Conservation (phyloP, 2,888 invertebrate genomes). For the Lepidonotus clava region DNA sequence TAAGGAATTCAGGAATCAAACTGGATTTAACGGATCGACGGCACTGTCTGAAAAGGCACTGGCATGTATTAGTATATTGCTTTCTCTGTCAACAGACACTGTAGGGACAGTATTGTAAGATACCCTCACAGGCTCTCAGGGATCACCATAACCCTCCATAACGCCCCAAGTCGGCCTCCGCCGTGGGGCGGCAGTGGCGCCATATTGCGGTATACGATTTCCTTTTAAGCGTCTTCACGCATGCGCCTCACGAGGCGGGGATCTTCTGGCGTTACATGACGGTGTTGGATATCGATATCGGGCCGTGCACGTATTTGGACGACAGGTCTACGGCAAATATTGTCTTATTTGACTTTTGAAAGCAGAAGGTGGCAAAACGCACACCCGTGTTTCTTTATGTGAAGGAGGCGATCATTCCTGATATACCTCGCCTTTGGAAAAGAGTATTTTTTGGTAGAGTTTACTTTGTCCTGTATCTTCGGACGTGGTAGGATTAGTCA, state of each 20-base stretch:
- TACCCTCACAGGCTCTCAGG: not conserved
- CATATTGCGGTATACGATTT: not conserved
- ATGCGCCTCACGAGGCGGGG: not conserved
- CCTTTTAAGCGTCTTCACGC: too few species aligned
- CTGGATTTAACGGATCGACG: not conserved
- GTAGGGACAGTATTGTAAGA: not conserved
- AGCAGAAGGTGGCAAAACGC: slow-evolving; percentile 7
- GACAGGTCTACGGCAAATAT: slow-evolving; percentile 3
- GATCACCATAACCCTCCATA: not conserved
- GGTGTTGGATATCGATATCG: not conserved
- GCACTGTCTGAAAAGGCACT: not conserved
- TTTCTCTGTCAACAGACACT: not conserved
- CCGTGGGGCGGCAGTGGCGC: not conserved
- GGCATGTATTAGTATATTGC: not conserved
- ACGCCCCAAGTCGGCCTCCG: not conserved
- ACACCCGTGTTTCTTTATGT: not conserved
- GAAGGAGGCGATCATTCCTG: not conserved
- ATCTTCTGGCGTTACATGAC: not conserved
- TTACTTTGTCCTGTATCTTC: too few species aligned
- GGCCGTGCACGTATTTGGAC: not conserved
- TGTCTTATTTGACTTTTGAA: slow-evolving; percentile 24
- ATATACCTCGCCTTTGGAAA: too few species aligned
- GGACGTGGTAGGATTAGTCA: too few species aligned
- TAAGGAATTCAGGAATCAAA: slow-evolving; percentile 15
- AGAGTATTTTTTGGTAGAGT: too few species aligned